Conservation (phyloP, 2,888 invertebrate species). For the Xestia c-nigrum region DNA sequence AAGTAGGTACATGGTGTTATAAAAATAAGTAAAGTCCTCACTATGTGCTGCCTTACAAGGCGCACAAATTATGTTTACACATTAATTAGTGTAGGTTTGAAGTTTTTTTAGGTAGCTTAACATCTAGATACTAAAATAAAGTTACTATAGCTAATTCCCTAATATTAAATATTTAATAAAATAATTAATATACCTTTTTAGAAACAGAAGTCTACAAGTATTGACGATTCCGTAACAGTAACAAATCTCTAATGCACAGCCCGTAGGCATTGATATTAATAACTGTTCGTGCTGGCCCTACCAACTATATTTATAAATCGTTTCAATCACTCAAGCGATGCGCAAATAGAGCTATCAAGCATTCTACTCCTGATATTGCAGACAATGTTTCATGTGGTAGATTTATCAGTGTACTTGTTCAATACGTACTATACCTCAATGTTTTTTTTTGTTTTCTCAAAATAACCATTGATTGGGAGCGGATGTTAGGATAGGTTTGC, state of each 20-base stretch:
- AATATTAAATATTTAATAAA: too few relatives aligned
- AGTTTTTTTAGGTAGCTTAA: too few relatives aligned
- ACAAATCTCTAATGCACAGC: neutral
- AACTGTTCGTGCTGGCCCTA: neutral
- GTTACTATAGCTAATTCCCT: too few relatives aligned
- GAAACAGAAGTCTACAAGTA: slow-evolving; percentile 6
- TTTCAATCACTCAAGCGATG: slow-evolving; percentile 12
- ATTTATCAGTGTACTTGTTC: slow-evolving; percentile 24
- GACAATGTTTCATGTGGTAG: slow-evolving; percentile 18
- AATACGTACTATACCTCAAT: neutral
- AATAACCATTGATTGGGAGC: neutral
- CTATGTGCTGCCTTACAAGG: too few relatives aligned
- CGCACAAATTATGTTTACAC: too few relatives aligned
- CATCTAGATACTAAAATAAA: too few relatives aligned
- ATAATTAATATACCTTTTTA: too few relatives aligned
- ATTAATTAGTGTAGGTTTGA: too few relatives aligned
- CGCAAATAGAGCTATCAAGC: slow-evolving; percentile 44
- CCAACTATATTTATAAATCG: slow-evolving; percentile 30
- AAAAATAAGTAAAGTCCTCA: too few relatives aligned
- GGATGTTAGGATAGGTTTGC: too few relatives aligned
- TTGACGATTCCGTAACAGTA: neutral
- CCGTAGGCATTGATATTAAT: slow-evolving; percentile 13
- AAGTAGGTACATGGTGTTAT: too few relatives aligned
- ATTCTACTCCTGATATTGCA: slow-evolving; percentile 36
- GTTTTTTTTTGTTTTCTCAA: neutral